These are phyloP conservation scores for Phenganax subtilis DNA, from an alignment of 92 coral and sea anemone genomes.

Conservation along the genomic window DNA sequence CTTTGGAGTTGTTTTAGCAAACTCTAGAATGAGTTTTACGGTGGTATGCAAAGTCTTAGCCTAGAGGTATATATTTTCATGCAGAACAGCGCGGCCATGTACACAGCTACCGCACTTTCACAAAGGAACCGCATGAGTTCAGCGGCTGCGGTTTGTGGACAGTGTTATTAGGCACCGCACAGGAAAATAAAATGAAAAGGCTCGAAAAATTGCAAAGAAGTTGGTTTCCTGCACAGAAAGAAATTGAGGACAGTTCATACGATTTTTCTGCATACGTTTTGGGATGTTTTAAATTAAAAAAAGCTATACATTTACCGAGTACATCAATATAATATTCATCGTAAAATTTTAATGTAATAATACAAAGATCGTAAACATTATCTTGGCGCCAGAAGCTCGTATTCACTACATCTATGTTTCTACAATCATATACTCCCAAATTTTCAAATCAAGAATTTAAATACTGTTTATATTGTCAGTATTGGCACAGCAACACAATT, in stretches of 20 bases:
- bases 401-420: constrained; percentile 27
- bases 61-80: neutral
- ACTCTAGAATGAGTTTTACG: neutral
- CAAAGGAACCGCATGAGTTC: constrained; percentile 36
- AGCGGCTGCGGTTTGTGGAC: constrained; percentile 23
- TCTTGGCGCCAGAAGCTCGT: constrained; percentile 32
- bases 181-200: constrained; percentile 14
- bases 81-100: constrained; percentile 15
- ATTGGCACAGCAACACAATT: constrained; percentile 18
- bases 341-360: constrained; percentile 35
- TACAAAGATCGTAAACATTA: constrained; percentile 35
- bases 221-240: constrained; percentile 5
- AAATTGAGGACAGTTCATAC: neutral
- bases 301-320: neutral
- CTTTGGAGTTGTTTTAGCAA: neutral
- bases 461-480: constrained; percentile 12
- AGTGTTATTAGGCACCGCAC: constrained; percentile 17
- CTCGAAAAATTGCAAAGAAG: constrained; percentile 17
- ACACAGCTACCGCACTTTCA: constrained; percentile 3
- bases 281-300: neutral
- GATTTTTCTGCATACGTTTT: neutral
- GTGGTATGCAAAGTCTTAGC: neutral
- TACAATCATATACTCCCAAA: constrained; percentile 37
- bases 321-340: neutral
- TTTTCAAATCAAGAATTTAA: constrained; percentile 35